Evolutionary conservation across 2,797 vertebrate genomes (phyloP), one percentile per base, ranked within the genome.

Genomic region (Acipenser ruthenus): DNA sequence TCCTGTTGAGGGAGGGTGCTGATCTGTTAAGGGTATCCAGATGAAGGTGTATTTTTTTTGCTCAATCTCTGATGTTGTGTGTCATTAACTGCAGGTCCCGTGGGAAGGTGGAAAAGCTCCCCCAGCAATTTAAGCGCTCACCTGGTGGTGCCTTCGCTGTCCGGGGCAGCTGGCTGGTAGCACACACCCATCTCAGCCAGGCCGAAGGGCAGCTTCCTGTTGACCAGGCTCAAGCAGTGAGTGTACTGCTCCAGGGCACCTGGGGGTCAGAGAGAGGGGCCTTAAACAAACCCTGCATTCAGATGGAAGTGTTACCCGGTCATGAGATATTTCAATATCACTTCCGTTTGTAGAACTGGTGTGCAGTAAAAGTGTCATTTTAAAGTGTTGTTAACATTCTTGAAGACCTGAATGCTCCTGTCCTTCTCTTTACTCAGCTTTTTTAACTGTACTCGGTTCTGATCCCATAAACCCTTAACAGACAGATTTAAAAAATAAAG

Each of bases 121-220:
- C 37, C 37, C 4, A 5, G 37, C 37, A 37, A 37, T 37, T 37
- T 37, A 37, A 37, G 37, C 4, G 4, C 88, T 89, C 80, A 91
- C 89, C 87, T 82, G 79, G 74, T 74, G 71, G 76, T 70, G 62
- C 70, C 73, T 72, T 78, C 72, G 10, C 51, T 64, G 4, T 62
- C 8, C 8, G 11, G 56, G 53, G 74, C 73, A 49, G 77, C 50
- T 48, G 85, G 78, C 72, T 88, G 88, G 78, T 95, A 94, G 78
- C 95, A 97, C 58, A 86, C 78, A 60, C 96, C 96, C 10, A 86
- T 79, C 67, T 98, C 93, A 71, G 95, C 94, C 8, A 98, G 83
- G 69, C 97, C 96, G 60, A 90, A 98, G 0, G 97, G 95, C 4
- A 99, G 77, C 75, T 85, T 95, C 76, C 70, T 91, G 81, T 91